Conservation (phyloP, 2,113 vertebrate species). For the Reinhardtius hippoglossoides region DNA sequence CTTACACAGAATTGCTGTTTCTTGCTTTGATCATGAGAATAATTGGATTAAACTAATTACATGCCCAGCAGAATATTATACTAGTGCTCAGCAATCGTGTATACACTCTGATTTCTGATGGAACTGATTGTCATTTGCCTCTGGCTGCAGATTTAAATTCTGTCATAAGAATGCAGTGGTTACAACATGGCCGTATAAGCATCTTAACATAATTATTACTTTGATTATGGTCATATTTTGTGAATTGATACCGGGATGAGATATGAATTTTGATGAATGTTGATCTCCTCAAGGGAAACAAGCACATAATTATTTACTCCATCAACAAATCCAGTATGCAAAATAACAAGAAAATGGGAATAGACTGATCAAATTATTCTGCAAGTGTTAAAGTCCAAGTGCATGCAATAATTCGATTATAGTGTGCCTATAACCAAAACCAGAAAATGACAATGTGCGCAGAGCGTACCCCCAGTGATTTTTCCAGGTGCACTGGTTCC, state of each 20-base stretch:
- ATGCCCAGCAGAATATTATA: conserved; percentile 40
- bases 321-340: conserved; percentile 32
- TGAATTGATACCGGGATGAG: conserved; percentile 26
- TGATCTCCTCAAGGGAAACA: conserved; percentile 27
- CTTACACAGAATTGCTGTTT: conserved; percentile 21
- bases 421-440: neutral
- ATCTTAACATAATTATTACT: conserved; percentile 40
- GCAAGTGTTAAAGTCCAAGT: neutral
- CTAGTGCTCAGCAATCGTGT: conserved; percentile 8
- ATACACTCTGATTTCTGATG: conserved; percentile 25
- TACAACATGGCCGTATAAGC: conserved; percentile 5
- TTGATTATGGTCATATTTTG: conserved; percentile 42
- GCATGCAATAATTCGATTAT: conserved; percentile 38
- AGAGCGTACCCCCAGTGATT: neutral
- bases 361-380: conserved; percentile 14
- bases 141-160: conserved; percentile 14
- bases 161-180: neutral
- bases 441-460: neutral
- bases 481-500: neutral
- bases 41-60: conserved; percentile 63
- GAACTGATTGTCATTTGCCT: conserved; percentile 41
- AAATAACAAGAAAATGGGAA: conserved; percentile 26
- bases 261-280: conserved; percentile 38
- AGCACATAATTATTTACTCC: conserved; percentile 22
- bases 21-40: conserved; percentile 55